These are phyloP conservation scores for Scaptomyza parva DNA, from an alignment of 2,888 invertebrate genomes.

Conservation along the genomic window DNA sequence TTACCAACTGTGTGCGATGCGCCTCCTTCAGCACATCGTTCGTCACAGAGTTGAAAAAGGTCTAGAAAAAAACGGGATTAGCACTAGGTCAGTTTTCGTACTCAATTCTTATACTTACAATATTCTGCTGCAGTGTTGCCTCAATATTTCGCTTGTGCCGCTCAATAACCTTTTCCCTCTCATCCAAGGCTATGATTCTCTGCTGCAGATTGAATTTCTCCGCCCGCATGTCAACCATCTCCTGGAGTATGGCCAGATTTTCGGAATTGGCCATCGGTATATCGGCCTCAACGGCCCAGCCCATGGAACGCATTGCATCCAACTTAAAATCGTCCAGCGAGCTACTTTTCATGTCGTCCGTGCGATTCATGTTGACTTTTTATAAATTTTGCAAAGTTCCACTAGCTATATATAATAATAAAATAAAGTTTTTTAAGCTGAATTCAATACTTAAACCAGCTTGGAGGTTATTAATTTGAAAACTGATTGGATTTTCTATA, in stretches of 20 bases:
- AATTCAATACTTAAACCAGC: conserved; percentile 7
- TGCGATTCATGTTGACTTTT: conserved; percentile 52
- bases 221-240: conserved; percentile 85
- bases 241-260: conserved; percentile 85
- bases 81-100: too few species aligned
- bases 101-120: conserved; percentile 80
- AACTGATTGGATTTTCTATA: conserved; percentile 31
- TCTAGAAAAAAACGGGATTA: conserved; percentile 86
- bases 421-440: conserved; percentile 3
- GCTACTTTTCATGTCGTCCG: conserved; percentile 66
- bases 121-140: conserved; percentile 86
- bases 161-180: conserved; percentile 84
- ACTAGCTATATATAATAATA: not conserved
- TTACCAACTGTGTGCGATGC: conserved; percentile 84
- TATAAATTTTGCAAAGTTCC: conserved; percentile 2
- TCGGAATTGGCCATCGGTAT: conserved; percentile 92
- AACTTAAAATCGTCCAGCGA: conserved; percentile 72
- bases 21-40: conserved; percentile 89
- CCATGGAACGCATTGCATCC: conserved; percentile 79
- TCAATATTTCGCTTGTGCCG: conserved; percentile 86
- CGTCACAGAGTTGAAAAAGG: conserved; percentile 87
- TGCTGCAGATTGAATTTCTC: conserved; percentile 85
- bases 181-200: conserved; percentile 85
- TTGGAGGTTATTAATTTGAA: conserved; percentile 17
- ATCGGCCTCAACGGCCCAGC: conserved; percentile 88